These are phyloP conservation scores for Chinchilla lanigera DNA, from an alignment of 2,113 vertebrate genomes.

Conservation along the genomic window DNA sequence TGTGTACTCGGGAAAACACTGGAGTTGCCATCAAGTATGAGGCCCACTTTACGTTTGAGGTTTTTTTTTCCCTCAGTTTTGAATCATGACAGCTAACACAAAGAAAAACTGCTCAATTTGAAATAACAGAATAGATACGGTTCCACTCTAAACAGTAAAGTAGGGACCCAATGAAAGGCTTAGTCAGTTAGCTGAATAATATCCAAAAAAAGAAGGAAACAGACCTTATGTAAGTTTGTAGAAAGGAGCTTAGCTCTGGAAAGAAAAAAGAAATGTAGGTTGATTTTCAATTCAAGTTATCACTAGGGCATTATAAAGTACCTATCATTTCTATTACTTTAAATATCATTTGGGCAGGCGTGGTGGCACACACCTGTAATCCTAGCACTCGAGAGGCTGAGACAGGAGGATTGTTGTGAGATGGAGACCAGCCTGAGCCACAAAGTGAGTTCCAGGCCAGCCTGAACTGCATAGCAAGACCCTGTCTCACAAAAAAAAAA, in stretches of 20 bases:
- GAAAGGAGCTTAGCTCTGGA: conserved; percentile 55
- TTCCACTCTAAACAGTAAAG: conserved; percentile 48
- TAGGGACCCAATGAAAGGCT: conserved; percentile 62
- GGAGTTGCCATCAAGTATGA: conserved; percentile 58
- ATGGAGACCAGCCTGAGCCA: too few relatives aligned
- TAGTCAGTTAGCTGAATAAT: conserved; percentile 54
- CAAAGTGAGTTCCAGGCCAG: too few relatives aligned
- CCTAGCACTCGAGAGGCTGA: too few relatives aligned
- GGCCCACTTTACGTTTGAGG: conserved; percentile 36
- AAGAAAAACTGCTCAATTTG: conserved; percentile 49
- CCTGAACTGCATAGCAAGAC: too few relatives aligned
- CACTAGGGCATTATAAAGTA: conserved; percentile 54
- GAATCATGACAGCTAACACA: conserved; percentile 63
- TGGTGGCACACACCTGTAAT: too few relatives aligned
- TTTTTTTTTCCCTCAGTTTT: conserved; percentile 67
- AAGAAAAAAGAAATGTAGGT: conserved; percentile 53
- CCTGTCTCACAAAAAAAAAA: too few relatives aligned
- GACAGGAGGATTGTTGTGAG: too few relatives aligned
- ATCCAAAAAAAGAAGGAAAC: not conserved
- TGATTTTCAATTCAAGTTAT: conserved; percentile 61
- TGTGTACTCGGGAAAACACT: conserved; percentile 64
- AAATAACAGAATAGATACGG: conserved; percentile 53
- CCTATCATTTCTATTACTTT: conserved; percentile 54
- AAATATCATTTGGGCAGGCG: not conserved
- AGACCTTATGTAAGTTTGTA: conserved; percentile 37